A percentile compares a stretch with the other conserved stretches of the same genome.
Conservation (phyloP, 2,888 invertebrate species). For the Alitta virens region DNA sequence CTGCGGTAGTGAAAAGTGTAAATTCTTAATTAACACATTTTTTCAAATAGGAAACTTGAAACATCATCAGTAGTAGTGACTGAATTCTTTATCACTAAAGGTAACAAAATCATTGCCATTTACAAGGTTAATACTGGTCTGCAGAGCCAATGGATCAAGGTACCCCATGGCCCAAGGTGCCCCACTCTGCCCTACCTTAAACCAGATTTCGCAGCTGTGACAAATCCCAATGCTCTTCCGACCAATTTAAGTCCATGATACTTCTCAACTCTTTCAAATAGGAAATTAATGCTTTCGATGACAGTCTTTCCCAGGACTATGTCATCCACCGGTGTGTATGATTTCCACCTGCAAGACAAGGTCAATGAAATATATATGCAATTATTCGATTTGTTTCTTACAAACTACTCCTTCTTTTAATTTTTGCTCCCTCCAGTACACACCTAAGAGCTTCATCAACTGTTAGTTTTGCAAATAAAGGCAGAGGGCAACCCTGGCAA, state of each 20-base stretch:
- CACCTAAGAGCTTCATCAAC: slow-evolving; percentile 14
- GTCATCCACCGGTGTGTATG: slow-evolving; percentile 21
- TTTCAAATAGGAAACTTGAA: no score
- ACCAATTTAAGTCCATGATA: slow-evolving; percentile 17
- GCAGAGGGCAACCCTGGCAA: slow-evolving; percentile 2
- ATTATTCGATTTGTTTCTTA: background rate
- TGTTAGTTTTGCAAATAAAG: slow-evolving; percentile 20
- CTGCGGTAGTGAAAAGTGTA: no score
- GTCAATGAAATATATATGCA: background rate
- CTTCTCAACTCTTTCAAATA: slow-evolving; percentile 19
- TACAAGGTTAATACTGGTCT: no score
- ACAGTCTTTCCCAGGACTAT: background rate
- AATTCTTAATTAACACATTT: no score
- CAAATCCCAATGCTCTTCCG: slow-evolving; percentile 15
- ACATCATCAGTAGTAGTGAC: no score
- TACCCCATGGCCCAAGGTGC: no score
- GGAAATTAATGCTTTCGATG: background rate
- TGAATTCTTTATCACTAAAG: no score
- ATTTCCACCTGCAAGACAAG: slow-evolving; percentile 12
- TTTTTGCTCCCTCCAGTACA: background rate
- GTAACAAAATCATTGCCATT: no score
- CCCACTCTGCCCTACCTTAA: slow-evolving; percentile 14
- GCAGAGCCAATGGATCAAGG: no score
- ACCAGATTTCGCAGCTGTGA: slow-evolving; percentile 26
- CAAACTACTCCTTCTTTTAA: background rate